Evolutionary conservation across 2,888 invertebrate genomes (phyloP).

Genomic region (Mythimna vitellina): DNA sequence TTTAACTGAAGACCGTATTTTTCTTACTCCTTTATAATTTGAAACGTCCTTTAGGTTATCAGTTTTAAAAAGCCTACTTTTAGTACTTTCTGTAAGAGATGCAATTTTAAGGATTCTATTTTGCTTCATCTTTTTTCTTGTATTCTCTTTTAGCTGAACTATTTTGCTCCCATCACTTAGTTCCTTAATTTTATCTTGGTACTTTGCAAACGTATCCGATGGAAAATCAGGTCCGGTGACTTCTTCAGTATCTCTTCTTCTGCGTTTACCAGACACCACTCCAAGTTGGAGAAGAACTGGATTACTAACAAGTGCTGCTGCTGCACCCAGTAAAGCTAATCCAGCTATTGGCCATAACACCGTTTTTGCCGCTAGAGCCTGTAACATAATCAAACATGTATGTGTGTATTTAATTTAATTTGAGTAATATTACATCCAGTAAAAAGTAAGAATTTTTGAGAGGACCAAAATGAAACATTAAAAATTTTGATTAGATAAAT

Average conservation of each 20-base stretch:
- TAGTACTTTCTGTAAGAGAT: slow-evolving; percentile 35
- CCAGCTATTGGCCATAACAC: slow-evolving; percentile 94
- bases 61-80: slow-evolving; percentile 55
- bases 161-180: slow-evolving; percentile 14
- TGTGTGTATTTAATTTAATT: background rate
- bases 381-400: slow-evolving; percentile 52
- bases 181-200: slow-evolving; percentile 45
- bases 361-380: slow-evolving; percentile 92
- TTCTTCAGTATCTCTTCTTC: slow-evolving; percentile 86
- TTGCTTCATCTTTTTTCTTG: slow-evolving; percentile 28
- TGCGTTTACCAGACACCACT: slow-evolving; percentile 92
- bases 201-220: slow-evolving; percentile 59
- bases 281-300: slow-evolving; percentile 95
- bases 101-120: slow-evolving; percentile 42
- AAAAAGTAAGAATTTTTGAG: background rate
- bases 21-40: slow-evolving; percentile 35
- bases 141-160: slow-evolving; percentile 7
- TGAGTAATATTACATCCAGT: background rate
- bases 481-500: background rate
- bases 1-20: slow-evolving; percentile 41
- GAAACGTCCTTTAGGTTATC: slow-evolving; percentile 42
- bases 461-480: background rate
- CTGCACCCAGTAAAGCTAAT: slow-evolving; percentile 95
- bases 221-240: slow-evolving; percentile 61
- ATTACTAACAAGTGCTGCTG: slow-evolving; percentile 94